Conservation (phyloP, 2,888 invertebrate genomes). For the Ormyrus nitidulus region DNA sequence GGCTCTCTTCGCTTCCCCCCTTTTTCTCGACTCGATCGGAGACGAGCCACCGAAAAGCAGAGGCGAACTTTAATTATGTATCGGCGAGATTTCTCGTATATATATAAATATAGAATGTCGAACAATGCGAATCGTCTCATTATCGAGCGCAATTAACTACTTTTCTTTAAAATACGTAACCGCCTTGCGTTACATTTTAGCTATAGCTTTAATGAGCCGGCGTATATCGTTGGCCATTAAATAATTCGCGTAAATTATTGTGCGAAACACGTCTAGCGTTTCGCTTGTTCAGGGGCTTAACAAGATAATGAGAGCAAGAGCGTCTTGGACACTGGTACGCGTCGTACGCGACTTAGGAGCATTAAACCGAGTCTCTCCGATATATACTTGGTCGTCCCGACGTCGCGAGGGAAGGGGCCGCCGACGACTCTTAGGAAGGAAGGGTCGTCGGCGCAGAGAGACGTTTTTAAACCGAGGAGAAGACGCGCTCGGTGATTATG, state of each 20-base stretch:
- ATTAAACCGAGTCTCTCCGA: background rate
- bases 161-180: too few species aligned
- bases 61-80: background rate
- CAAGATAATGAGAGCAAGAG: constrained; percentile 34
- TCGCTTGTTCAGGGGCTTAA: constrained; percentile 17
- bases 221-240: too few species aligned
- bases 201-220: too few species aligned
- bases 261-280: constrained; percentile 5
- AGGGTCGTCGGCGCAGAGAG: constrained; percentile 27
- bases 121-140: too few species aligned
- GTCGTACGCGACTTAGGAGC: background rate
- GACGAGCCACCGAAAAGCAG: background rate
- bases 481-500: constrained; percentile 38
- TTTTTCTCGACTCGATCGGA: background rate
- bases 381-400: background rate
- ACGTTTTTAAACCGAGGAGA: constrained; percentile 45
- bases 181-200: too few species aligned
- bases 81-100: too few species aligned
- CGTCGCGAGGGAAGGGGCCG: constrained; percentile 12
- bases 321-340: background rate
- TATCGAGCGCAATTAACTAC: too few species aligned
- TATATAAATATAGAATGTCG: too few species aligned
- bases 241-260: background rate
- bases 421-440: background rate
- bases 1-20: background rate